Conservation (phyloP, 1,140 invertebrate species). For the Pogonus chalceus region DNA sequence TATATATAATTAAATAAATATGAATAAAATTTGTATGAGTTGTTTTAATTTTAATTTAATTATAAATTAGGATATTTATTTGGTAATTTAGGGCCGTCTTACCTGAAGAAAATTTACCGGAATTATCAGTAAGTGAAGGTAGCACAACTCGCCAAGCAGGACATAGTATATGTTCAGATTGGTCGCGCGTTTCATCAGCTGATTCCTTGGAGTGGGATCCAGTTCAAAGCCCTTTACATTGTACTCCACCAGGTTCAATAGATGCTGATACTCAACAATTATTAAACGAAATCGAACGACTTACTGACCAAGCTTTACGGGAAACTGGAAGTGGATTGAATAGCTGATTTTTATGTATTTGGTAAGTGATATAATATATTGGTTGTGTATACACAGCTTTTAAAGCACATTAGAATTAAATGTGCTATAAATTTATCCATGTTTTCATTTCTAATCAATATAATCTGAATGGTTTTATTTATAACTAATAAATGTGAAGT, state of each 20-base stretch:
- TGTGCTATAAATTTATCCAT: too few species aligned
- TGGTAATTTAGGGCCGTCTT: not conserved
- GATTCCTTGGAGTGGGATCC: constrained; percentile 48
- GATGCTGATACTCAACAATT: constrained; percentile 43
- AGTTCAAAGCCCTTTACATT: constrained; percentile 33
- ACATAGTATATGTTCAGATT: constrained; percentile 31
- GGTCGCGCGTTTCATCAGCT: constrained; percentile 42
- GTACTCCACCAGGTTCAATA: constrained; percentile 27
- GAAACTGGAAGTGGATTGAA: constrained; percentile 37
- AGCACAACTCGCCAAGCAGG: constrained; percentile 14
- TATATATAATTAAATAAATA: too few species aligned
- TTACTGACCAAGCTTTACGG: constrained; percentile 40
- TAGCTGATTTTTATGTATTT: constrained; percentile 22
- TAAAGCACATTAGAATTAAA: too few species aligned
- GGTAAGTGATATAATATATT: not conserved
- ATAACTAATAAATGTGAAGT: too few species aligned
- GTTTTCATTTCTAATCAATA: too few species aligned
- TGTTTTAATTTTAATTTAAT: too few species aligned
- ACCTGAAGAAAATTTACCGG: not conserved
- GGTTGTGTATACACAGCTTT: not conserved
- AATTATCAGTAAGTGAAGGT: constrained; percentile 14
- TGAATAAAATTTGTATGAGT: too few species aligned
- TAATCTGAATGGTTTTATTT: too few species aligned
- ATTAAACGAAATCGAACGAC: constrained; percentile 42
- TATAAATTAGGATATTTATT: not conserved